Evolutionary conservation across 2,113 vertebrate species (phyloP), one percentile per base, ranked within the genome.

Genomic region (Nerophis ophidion): DNA sequence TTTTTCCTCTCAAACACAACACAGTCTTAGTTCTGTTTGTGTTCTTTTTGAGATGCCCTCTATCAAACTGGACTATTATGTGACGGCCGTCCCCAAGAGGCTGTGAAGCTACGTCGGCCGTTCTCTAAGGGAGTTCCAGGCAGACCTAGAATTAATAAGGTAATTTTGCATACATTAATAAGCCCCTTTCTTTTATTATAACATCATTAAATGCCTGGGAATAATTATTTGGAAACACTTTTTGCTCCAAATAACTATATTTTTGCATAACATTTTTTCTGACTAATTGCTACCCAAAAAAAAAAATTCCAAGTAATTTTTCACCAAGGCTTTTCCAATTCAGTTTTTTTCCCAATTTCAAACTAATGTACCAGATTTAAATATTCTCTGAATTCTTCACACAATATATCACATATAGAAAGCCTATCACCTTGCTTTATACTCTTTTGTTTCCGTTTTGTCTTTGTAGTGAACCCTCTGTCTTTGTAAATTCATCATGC

Each of bases 121-220:
- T 72, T 82, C 40, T 57, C 71, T 33, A 85, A 40, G 73, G 77
- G 76, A 46, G 14, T 47, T 1, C 76, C 44, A 26, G 50, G 63
- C 51, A 78, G 80, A 62, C 77, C 78, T 19, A 68, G 74, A 76
- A 45, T 57, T 13, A 60, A 82, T 54, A 90, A 90, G 88, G 90
- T 91, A 88, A 87, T 66, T 34, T 19, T 42, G n/a, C 38, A 10
- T 3, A 52, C 63, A 50, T 17, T 15, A 11, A 33, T 11, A 15
- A 59, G 13, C 57, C 50, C 13, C 38, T 65, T 0, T 1, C 61
- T n/a, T 74, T 15, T 48, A 50, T n/a, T 34, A 15, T 54, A 17
- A 60, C 16, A 33, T 57, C 33, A 60, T 11, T 61, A 52, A 48
- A 60, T 63, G 36, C 71, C 48, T 81, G 83, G 81, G 78, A 58